phyloP scores from a whole-genome alignment of 2,797 vertebrate genomes.

The Psittacula derbiana region DNA sequence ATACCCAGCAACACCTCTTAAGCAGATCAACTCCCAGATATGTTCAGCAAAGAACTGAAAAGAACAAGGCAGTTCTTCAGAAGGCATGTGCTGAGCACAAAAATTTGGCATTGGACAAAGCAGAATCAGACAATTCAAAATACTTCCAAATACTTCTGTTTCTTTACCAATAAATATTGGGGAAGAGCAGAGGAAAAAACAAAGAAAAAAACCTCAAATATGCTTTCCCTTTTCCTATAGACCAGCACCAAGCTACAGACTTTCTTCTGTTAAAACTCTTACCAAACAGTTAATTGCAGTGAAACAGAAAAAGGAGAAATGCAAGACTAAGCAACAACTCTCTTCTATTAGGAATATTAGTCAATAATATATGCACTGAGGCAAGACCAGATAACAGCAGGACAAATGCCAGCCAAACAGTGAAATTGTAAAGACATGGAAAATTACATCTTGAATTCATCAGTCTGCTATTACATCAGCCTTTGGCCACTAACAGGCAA shows the following conservation, averaged over 20 bases:
- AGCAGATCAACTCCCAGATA: neutral
- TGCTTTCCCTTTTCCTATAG: neutral
- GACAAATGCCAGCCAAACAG: neutral
- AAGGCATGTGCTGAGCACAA: neutral
- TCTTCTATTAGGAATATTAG: neutral
- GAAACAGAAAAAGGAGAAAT: neutral
- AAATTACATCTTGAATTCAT: slow-evolving; percentile 13
- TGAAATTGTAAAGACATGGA: neutral
- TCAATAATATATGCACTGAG: neutral
- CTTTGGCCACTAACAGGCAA: neutral
- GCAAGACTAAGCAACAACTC: neutral
- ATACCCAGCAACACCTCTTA: neutral
- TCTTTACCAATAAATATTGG: neutral
- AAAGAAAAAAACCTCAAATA: neutral
- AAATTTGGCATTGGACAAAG: neutral
- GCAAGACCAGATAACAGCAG: neutral
- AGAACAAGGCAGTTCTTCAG: neutral
- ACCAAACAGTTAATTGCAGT: neutral
- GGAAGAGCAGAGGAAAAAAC: neutral
- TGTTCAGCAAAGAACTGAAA: neutral
- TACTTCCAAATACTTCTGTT: neutral
- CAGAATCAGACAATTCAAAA: neutral
- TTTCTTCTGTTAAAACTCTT: neutral
- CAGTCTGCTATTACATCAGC: neutral
- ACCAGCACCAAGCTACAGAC: neutral